Evolutionary conservation across 2,888 invertebrate species (phyloP).

Genomic region (Chouioia cunea): DNA sequence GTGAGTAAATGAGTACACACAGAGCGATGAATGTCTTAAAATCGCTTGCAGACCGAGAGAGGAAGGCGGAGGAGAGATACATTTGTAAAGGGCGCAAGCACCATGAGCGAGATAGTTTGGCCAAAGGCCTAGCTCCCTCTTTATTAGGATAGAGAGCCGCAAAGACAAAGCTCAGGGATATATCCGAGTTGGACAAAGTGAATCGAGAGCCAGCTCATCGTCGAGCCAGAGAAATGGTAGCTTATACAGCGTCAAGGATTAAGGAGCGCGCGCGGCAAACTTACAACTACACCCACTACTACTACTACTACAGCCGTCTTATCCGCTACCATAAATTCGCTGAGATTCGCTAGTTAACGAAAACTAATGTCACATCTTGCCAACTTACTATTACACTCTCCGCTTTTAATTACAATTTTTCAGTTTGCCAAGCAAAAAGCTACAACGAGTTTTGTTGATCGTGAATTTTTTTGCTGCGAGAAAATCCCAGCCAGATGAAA

Average conservation of each 20-base stretch:
- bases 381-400: constrained; percentile 28
- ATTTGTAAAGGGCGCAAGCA: not conserved
- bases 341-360: constrained; percentile 54
- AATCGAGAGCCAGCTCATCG: constrained; percentile 29
- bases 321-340: constrained; percentile 51
- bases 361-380: constrained; percentile 52
- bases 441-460: no score
- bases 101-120: constrained; percentile 14
- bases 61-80: not conserved
- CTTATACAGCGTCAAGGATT: constrained; percentile 50
- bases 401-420: not conserved
- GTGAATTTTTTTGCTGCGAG: no score
- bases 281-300: constrained; percentile 49
- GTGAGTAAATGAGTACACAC: not conserved
- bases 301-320: constrained; percentile 42
- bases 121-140: constrained; percentile 40
- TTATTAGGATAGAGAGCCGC: constrained; percentile 40
- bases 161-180: constrained; percentile 31
- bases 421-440: no score
- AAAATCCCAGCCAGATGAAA: not conserved
- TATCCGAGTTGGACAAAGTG: constrained; percentile 19
- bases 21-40: constrained; percentile 22
- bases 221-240: constrained; percentile 41
- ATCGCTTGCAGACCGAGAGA: not conserved
- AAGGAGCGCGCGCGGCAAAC: constrained; percentile 49